These are phyloP conservation scores for Panthera leo DNA, from an alignment of 2,113 vertebrate species.

Conservation along the genomic window DNA sequence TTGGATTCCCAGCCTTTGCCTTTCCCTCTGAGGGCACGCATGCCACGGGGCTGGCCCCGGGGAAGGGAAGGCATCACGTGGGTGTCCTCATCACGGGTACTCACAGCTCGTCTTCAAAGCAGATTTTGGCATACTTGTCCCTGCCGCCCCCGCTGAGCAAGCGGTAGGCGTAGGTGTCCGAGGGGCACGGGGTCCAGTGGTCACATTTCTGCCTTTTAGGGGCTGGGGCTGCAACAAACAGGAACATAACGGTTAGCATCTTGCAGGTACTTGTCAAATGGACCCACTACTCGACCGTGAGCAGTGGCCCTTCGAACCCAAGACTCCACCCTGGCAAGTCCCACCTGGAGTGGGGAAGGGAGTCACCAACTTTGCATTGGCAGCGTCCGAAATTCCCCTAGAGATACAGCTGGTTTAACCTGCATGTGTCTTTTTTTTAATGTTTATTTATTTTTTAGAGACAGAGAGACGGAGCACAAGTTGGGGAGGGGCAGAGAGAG, in stretches of 20 bases:
- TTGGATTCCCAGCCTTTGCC: fast-evolving
- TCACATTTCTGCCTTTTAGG: constrained; percentile 86
- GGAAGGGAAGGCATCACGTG: background rate
- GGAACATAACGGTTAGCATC: background rate
- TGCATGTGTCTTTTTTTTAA: background rate
- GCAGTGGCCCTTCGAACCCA: fast-evolving
- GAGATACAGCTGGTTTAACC: fast-evolving
- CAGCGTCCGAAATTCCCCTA: fast-evolving
- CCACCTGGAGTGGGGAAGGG: background rate
- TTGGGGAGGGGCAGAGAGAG: no score
- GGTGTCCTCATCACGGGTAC: constrained; percentile 26
- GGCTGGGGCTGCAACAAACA: constrained; percentile 76
- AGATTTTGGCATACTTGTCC: constrained; percentile 79
- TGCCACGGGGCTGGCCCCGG: background rate
- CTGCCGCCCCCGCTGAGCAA: constrained; percentile 82
- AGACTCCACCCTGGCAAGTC: no score
- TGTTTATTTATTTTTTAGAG: no score
- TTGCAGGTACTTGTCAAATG: fast-evolving
- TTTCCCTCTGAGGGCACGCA: background rate
- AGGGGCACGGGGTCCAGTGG: constrained; percentile 80
- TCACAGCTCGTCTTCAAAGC: constrained; percentile 88
- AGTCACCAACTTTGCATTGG: background rate
- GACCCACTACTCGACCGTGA: fast-evolving
- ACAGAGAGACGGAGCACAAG: no score
- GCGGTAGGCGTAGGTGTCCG: constrained; percentile 78